Evolutionary conservation across 1,140 invertebrate species (phyloP).

Genomic region (Sinonovacula constricta): DNA sequence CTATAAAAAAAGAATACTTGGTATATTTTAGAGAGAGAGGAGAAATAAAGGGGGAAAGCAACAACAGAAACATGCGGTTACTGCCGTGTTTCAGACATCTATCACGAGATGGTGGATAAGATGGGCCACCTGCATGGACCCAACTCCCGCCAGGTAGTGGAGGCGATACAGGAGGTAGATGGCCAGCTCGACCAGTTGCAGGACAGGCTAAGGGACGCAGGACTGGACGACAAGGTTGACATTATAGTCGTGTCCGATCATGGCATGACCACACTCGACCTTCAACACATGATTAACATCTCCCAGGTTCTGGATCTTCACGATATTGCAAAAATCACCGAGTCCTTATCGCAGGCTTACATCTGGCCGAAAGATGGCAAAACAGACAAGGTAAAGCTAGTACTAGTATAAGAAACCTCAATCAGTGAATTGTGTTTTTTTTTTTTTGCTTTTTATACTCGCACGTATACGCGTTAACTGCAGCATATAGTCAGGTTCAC

Average conservation of each 20-base stretch:
- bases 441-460: too few species aligned
- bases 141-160: constrained; percentile 50
- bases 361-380: constrained; percentile 69
- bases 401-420: too few species aligned
- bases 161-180: constrained; percentile 64
- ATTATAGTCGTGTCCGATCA: constrained; percentile 79
- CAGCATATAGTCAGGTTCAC: too few species aligned
- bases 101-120: constrained; percentile 66
- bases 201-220: constrained; percentile 55
- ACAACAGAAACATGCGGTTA: too few species aligned
- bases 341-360: constrained; percentile 66
- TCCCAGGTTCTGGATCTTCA: constrained; percentile 62
- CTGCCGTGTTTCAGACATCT: constrained; percentile 68
- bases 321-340: constrained; percentile 69
- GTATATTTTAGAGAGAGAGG: too few species aligned
- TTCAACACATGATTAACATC: constrained; percentile 66
- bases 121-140: constrained; percentile 68
- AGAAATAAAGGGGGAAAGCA: too few species aligned
- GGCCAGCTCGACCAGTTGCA: constrained; percentile 64
- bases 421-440: too few species aligned
- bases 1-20: too few species aligned
- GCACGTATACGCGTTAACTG: not conserved
- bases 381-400: constrained; percentile 59
- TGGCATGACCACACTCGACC: constrained; percentile 76
- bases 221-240: constrained; percentile 71